These are phyloP conservation scores for Hoplostethus atlanticus DNA, from an alignment of 2,797 vertebrate species.

Conservation along the genomic window DNA sequence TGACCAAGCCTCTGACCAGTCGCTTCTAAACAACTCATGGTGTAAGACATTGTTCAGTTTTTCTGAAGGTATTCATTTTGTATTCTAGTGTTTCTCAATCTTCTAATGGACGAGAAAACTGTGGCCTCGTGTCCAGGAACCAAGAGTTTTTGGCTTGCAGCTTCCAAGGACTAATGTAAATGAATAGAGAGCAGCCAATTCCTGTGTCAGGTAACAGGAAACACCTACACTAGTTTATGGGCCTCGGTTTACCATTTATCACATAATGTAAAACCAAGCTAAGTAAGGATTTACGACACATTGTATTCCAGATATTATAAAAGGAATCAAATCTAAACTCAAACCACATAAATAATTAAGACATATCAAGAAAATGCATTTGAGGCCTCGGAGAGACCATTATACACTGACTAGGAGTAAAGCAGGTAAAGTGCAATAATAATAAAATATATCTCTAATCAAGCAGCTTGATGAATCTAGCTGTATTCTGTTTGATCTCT, in stretches of 20 bases:
- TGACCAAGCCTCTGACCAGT: conserved; percentile 31
- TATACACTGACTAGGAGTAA: conserved; percentile 48
- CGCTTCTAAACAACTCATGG: conserved; percentile 36
- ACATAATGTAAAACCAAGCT: neutral
- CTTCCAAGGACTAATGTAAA: conserved; percentile 18
- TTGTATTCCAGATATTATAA: neutral
- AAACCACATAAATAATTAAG: conserved; percentile 41
- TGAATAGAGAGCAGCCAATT: neutral
- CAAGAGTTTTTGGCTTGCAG: neutral
- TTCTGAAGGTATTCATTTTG: conserved; percentile 55
- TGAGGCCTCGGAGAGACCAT: conserved; percentile 52
- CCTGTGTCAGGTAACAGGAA: conserved; percentile 5
- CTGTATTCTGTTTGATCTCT: conserved; percentile 53
- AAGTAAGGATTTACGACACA: conserved; percentile 23
- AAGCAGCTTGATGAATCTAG: no score
- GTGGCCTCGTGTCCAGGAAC: conserved; percentile 5
- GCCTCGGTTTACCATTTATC: neutral
- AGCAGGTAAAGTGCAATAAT: conserved; percentile 54
- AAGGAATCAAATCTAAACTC: conserved; percentile 25
- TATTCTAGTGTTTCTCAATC: conserved; percentile 11
- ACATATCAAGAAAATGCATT: conserved; percentile 40
- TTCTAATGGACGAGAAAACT: neutral
- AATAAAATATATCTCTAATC: conserved; percentile 47
- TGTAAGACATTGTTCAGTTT: conserved; percentile 40
- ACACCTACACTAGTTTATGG: no score